phyloP scores from a whole-genome alignment of 2,113 vertebrate genomes.

The Vimba vimba region DNA sequence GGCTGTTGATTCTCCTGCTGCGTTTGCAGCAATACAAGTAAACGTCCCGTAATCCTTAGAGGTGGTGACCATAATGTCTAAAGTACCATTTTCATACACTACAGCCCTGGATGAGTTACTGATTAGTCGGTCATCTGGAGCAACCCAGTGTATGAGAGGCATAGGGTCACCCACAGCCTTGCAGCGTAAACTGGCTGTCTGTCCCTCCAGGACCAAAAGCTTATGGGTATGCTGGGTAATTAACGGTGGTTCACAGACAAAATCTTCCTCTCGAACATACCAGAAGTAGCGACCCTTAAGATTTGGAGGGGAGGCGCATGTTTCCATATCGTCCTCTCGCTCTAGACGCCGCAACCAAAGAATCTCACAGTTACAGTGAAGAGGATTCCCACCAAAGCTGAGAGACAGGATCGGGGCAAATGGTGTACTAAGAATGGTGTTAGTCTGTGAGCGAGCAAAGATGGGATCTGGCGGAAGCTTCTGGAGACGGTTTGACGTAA shows the following conservation, averaged over 20 bases:
- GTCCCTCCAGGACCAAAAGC: constrained; percentile 93
- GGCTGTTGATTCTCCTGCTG: constrained; percentile 93
- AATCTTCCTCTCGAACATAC: constrained; percentile 93
- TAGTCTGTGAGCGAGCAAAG: constrained; percentile 89
- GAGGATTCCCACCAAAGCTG: constrained; percentile 93
- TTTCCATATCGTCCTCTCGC: constrained; percentile 94
- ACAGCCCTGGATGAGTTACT: constrained; percentile 90
- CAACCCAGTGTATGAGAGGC: constrained; percentile 94
- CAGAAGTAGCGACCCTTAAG: constrained; percentile 97
- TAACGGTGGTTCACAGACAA: constrained; percentile 92
- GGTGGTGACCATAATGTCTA: constrained; percentile 92
- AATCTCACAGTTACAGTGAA: constrained; percentile 97
- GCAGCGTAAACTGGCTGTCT: constrained; percentile 91
- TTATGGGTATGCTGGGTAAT: constrained; percentile 97
- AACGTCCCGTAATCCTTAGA: constrained; percentile 95
- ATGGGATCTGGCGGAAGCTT: constrained; percentile 95
- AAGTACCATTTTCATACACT: constrained; percentile 92
- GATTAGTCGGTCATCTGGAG: constrained; percentile 90
- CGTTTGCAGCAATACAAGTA: constrained; percentile 96
- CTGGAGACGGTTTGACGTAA: constrained; percentile 95
- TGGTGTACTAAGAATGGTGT: constrained; percentile 77
- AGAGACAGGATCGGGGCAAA: constrained; percentile 87
- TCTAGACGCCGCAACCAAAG: constrained; percentile 92
- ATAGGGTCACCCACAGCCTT: constrained; percentile 95
- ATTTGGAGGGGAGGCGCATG: constrained; percentile 89